Evolutionary conservation across 2,888 invertebrate species (phyloP).

Genomic region (Homarus gammarus): DNA sequence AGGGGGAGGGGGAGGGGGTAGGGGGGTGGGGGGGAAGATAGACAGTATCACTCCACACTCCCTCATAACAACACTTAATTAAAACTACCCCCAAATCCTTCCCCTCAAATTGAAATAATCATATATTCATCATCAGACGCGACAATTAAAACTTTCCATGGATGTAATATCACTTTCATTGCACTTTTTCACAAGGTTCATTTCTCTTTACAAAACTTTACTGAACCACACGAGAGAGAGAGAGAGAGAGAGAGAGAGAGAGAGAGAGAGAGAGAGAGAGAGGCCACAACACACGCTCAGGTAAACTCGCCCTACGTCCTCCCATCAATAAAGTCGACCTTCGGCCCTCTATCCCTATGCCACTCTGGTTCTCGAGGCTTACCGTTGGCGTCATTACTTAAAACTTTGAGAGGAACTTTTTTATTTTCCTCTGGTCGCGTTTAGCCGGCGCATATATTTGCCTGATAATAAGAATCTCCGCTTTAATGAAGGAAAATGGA

Average conservation of each 20-base stretch:
- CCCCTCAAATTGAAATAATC: conserved; percentile 63
- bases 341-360: not conserved
- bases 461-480: conserved; percentile 66
- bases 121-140: conserved; percentile 55
- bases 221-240: conserved; percentile 45
- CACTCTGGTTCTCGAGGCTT: conserved; percentile 30
- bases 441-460: conserved; percentile 68
- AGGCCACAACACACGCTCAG: not conserved
- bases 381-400: conserved; percentile 62
- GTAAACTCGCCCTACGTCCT: not conserved
- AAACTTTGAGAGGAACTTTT: conserved; percentile 63
- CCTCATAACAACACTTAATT: conserved; percentile 46
- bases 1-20: not conserved
- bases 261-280: not conserved
- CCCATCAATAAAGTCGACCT: not conserved
- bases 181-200: conserved; percentile 61
- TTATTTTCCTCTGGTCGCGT: conserved; percentile 65
- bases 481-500: conserved; percentile 41
- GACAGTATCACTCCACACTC: conserved; percentile 29
- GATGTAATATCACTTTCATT: conserved; percentile 63
- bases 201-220: conserved; percentile 63
- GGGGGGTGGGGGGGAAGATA: no score
- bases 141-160: conserved; percentile 64
- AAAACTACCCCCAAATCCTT: conserved; percentile 33
- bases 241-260: not conserved